Evolutionary conservation across 2,888 invertebrate species (phyloP), one percentile per base, ranked within the genome.

Genomic region (Pachydiplax longipennis): DNA sequence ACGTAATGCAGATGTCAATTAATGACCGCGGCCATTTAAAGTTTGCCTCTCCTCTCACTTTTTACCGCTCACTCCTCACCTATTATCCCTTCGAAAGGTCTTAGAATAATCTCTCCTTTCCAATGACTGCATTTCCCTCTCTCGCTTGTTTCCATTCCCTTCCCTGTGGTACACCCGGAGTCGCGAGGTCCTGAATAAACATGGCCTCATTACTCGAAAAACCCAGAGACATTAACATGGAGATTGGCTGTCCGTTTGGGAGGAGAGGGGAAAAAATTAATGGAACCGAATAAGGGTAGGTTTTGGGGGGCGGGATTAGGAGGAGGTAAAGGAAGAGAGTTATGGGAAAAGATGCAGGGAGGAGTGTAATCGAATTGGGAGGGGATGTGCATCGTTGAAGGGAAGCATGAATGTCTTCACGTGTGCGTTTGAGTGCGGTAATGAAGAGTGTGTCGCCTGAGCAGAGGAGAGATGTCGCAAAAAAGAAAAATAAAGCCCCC

Each of bases 131-230:
- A 25, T 83, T 48, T 58, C 22, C 31, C 83, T n/a, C 53, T 10
- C 35, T 83, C 37, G 13, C 58, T 1, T 13, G 58, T 81, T 81
- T 22, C 81, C 87, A 37, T 58, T 48, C 37, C 58, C 35, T 53
- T 58, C 61, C 61, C 87, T 87, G 87, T 65, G 87, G 87, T 61
- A 61, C 61, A 37, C 61, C 87, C 61, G 87, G 61, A 31, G 25
- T 25, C 73, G 73, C 25, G 87, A 35, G 37, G 87, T 87, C 87
- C 87, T 87, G 87, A 87, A 87, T 87, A 87, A 87, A 87, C 87
- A 87, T 87, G 87, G 87, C 87, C 87, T 87, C 87, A 87, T 87
- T 87, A 87, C 87, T 87, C 87, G 87, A 87, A 87, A 87, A 87
- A 87, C 87, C 87, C 58, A 87, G 87, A 87, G 87, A 87, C 87